phyloP scores from a whole-genome alignment of 2,797 vertebrate genomes.

The Brotula barbata region DNA sequence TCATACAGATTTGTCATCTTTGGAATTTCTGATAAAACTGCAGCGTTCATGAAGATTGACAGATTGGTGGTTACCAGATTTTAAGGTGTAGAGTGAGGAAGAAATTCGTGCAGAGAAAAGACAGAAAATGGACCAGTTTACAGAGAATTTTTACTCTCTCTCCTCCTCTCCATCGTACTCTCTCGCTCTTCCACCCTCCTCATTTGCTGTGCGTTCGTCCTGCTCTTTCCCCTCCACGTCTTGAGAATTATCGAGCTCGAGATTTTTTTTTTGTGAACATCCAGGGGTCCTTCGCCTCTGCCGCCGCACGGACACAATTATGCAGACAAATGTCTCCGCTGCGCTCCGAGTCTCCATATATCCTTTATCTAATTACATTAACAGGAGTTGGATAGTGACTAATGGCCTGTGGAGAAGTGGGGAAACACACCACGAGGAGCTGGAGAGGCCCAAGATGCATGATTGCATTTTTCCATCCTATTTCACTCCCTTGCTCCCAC shows the following conservation, averaged over 20 bases:
- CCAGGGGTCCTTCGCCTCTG: constrained; percentile 45
- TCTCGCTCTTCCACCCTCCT: constrained; percentile 4
- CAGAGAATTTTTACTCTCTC: too few species aligned
- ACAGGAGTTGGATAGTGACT: constrained; percentile 71
- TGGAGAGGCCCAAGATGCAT: constrained; percentile 62
- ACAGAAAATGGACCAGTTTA: too few species aligned
- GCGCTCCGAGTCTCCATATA: constrained; percentile 64
- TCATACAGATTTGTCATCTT: too few species aligned
- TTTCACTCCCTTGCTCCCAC: constrained; percentile 59
- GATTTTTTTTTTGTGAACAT: constrained; percentile 61
- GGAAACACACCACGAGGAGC: constrained; percentile 33
- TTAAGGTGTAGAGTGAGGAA: too few species aligned
- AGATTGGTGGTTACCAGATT: too few species aligned
- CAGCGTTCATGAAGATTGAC: too few species aligned
- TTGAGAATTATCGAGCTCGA: constrained; percentile 35
- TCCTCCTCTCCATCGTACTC: neutral
- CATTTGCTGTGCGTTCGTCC: too few species aligned
- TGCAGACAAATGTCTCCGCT: constrained; percentile 67
- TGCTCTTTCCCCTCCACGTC: neutral
- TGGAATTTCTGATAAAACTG: too few species aligned
- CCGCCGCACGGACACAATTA: constrained; percentile 56
- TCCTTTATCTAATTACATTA: constrained; percentile 77
- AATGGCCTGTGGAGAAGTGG: constrained; percentile 61
- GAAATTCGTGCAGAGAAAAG: too few species aligned
- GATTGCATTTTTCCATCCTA: constrained; percentile 76